Conservation (phyloP, 2,888 invertebrate genomes). For the Alcis repandata region DNA sequence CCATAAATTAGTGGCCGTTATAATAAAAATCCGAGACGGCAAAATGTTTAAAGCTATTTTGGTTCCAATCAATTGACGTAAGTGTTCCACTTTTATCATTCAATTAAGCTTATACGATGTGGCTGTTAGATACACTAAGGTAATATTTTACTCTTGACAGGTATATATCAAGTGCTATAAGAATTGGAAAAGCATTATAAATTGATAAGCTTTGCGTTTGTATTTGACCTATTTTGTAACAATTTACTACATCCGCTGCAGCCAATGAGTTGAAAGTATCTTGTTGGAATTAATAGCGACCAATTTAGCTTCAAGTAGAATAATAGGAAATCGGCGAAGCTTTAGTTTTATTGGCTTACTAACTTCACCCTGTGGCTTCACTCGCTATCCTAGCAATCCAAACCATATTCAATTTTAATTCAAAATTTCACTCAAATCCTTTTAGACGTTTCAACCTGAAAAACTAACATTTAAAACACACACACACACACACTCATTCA, state of each 20-base stretch:
- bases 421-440: too few species aligned
- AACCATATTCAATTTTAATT: too few species aligned
- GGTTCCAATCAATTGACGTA: conserved; percentile 71
- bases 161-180: conserved; percentile 32
- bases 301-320: conserved; percentile 6
- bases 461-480: too few species aligned
- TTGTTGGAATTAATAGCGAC: conserved; percentile 17
- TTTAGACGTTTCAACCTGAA: too few species aligned
- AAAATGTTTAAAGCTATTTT: conserved; percentile 71
- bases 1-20: conserved; percentile 80
- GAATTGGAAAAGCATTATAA: conserved; percentile 35
- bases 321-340: conserved; percentile 8
- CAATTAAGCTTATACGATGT: conserved; percentile 66
- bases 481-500: too few species aligned
- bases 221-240: conserved; percentile 28
- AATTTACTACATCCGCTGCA: conserved; percentile 34
- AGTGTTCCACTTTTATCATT: conserved; percentile 75
- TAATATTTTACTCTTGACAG: conserved; percentile 44
- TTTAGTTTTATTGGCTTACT: background rate
- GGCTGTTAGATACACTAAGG: conserved; percentile 49
- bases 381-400: too few species aligned
- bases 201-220: conserved; percentile 30
- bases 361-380: too few species aligned
- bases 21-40: conserved; percentile 78
- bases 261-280: conserved; percentile 23